phyloP scores from a whole-genome alignment of 2,888 invertebrate species.

The Thymelicus sylvestris region DNA sequence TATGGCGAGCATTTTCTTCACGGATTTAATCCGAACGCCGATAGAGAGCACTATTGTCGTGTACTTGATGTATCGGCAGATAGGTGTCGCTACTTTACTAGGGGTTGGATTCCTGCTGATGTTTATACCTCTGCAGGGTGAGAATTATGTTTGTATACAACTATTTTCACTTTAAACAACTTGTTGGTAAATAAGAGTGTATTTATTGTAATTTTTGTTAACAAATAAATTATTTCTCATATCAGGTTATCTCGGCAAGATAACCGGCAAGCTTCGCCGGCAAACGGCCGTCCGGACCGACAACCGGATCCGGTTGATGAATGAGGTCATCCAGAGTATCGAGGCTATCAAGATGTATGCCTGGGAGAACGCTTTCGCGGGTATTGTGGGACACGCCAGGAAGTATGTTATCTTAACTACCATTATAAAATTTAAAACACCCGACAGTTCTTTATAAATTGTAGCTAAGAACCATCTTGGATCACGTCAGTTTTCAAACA shows the following conservation, averaged over 20 bases:
- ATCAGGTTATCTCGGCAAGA: conserved; percentile 88
- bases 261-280: conserved; percentile 86
- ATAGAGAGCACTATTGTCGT: conserved; percentile 91
- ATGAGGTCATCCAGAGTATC: conserved; percentile 93
- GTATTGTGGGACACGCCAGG: conserved; percentile 89
- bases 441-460: no score
- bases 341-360: conserved; percentile 96
- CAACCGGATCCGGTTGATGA: conserved; percentile 94
- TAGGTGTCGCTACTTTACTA: conserved; percentile 83
- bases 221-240: no score
- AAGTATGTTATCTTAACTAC: conserved; percentile 75
- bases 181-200: no score
- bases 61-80: conserved; percentile 87
- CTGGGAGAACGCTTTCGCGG: conserved; percentile 92
- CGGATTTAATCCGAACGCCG: conserved; percentile 93
- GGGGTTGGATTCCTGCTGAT: conserved; percentile 85
- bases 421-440: no score
- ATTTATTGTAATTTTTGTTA: background rate
- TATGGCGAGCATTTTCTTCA: conserved; percentile 90
- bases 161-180: no score
- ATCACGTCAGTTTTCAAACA: no score
- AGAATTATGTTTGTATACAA: conserved; percentile 39
- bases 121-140: conserved; percentile 87
- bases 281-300: conserved; percentile 93
- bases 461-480: no score